Conservation (phyloP, 2,113 vertebrate genomes). For the Indicator indicator region DNA sequence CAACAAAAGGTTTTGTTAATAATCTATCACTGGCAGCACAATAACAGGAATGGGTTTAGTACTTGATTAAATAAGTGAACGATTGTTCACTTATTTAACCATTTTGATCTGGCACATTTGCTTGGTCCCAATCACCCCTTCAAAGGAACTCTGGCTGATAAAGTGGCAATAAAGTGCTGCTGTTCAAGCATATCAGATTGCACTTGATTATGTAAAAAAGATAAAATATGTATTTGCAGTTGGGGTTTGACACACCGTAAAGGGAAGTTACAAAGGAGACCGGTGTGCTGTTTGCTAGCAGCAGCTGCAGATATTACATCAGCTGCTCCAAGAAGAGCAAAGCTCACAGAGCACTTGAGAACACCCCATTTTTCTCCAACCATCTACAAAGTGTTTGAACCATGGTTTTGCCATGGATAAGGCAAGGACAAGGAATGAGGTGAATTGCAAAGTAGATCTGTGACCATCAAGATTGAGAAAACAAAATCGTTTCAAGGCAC, state of each 20-base stretch:
- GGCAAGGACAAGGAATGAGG: neutral
- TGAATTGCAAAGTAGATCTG: neutral
- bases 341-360: neutral
- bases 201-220: conserved; percentile 13
- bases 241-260: conserved; percentile 31
- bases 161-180: conserved; percentile 64
- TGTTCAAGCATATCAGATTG: conserved; percentile 63
- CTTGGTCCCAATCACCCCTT: conserved; percentile 30
- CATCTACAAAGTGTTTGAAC: neutral
- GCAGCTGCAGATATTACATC: conserved; percentile 48
- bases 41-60: conserved; percentile 69
- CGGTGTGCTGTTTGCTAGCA: neutral
- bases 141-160: conserved; percentile 60
- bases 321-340: conserved; percentile 28
- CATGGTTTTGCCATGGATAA: neutral
- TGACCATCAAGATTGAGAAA: neutral
- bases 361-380: neutral
- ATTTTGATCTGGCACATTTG: conserved; percentile 58
- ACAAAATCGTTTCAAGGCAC: neutral
- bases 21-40: conserved; percentile 46
- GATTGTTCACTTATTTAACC: neutral
- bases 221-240: conserved; percentile 17
- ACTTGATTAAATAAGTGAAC: conserved; percentile 59
- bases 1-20: conserved; percentile 66
- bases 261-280: conserved; percentile 40